A percentile compares a stretch with the other conserved stretches of the same genome.
phyloP scores from a whole-genome alignment of 1,140 invertebrate species.

The Sycophila sp. region DNA sequence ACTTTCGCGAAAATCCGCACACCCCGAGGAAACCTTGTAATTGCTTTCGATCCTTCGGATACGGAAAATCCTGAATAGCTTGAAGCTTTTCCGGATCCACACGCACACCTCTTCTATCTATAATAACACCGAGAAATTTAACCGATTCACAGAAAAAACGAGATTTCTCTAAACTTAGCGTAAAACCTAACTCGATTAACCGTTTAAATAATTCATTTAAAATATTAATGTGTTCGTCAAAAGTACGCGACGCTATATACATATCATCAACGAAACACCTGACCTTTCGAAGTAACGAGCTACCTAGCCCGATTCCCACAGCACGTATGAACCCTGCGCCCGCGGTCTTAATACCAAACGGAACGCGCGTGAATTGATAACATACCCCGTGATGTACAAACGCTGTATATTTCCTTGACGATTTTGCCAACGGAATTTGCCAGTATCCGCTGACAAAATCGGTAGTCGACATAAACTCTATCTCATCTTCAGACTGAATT shows the following conservation, averaged over 20 bases:
- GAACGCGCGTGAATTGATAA: constrained; percentile 22
- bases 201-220: constrained; percentile 18
- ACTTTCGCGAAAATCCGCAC: constrained; percentile 39
- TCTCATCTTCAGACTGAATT: constrained; percentile 42
- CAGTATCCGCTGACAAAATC: constrained; percentile 56
- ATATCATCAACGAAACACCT: not conserved
- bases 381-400: constrained; percentile 45
- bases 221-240: not conserved
- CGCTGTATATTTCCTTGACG: constrained; percentile 51
- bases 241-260: not conserved
- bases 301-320: not conserved
- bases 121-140: constrained; percentile 24
- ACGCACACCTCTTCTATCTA: constrained; percentile 5
- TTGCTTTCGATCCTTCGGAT: constrained; percentile 25
- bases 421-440: constrained; percentile 48
- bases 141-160: constrained; percentile 9
- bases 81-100: constrained; percentile 28
- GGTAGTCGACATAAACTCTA: constrained; percentile 45
- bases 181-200: constrained; percentile 4
- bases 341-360: not conserved
- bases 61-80: constrained; percentile 23
- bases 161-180: constrained; percentile 18
- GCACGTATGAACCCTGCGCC: not conserved
- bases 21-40: constrained; percentile 39
- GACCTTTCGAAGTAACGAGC: not conserved